Percentiles rank a stretch among this genome's conserved stretches.
Evolutionary conservation across 53 echinoderm and acorn worm genomes (phyloP).

Genomic region (Holothuria leucospilota): DNA sequence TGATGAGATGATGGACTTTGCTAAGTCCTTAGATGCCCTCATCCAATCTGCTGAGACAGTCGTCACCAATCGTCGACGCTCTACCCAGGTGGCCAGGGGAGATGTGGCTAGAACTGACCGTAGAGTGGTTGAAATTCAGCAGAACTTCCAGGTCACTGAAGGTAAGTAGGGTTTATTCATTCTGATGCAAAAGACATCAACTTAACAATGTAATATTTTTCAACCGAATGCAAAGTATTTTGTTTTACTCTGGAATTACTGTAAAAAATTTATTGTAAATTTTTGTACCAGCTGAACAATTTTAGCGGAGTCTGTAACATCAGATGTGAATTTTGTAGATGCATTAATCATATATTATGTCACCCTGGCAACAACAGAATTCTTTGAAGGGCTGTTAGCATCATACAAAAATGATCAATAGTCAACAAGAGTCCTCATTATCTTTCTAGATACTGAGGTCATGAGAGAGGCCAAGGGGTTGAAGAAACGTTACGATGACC

Average conservation of each 20-base stretch:
- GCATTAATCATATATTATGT: not conserved
- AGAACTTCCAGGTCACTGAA: slow-evolving; percentile 97
- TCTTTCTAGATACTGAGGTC: slow-evolving; percentile 79
- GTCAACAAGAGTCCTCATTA: not conserved
- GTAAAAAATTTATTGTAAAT: too few species aligned
- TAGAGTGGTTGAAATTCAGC: slow-evolving; percentile 92
- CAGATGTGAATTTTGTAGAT: not conserved
- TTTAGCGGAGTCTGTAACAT: too few species aligned
- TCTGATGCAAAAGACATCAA: too few species aligned
- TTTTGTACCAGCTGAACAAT: too few species aligned
- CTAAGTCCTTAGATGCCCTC: slow-evolving; percentile 85
- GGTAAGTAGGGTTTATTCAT: slow-evolving; percentile 46
- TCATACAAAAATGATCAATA: not conserved
- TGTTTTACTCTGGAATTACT: too few species aligned
- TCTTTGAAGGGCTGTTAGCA: not conserved
- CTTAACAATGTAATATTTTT: too few species aligned
- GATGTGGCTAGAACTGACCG: slow-evolving; percentile 82
- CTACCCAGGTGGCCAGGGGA: slow-evolving; percentile 87
- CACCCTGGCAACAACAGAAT: not conserved
- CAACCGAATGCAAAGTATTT: too few species aligned
- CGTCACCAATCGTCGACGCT: slow-evolving; percentile 90
- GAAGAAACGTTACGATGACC: slow-evolving; percentile 80
- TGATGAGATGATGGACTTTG: slow-evolving; percentile 91
- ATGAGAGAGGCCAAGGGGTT: slow-evolving; percentile 90
- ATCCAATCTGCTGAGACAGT: slow-evolving; percentile 90